Conservation (phyloP, 2,113 vertebrate species). For the Ursus arctos region DNA sequence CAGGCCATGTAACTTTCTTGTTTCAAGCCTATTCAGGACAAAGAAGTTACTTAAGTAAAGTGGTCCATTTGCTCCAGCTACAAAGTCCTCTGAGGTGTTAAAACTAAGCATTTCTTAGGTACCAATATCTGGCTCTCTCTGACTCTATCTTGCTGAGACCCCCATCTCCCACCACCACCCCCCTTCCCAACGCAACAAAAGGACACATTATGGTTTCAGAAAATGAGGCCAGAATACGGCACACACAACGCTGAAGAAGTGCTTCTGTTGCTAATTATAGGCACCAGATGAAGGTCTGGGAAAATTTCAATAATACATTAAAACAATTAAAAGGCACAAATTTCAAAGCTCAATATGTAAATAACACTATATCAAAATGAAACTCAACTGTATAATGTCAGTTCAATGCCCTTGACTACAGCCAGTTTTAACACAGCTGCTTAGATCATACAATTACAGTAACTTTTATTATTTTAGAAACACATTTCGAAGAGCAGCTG, state of each 20-base stretch:
- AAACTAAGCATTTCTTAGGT: background rate
- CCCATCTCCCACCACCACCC: background rate
- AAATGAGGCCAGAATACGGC: background rate
- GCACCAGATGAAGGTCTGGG: constrained; percentile 73
- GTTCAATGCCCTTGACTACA: constrained; percentile 49
- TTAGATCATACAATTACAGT: constrained; percentile 44
- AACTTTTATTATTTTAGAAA: constrained; percentile 69
- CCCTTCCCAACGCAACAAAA: constrained; percentile 26
- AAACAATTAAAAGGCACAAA: constrained; percentile 82
- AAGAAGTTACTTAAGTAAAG: constrained; percentile 4
- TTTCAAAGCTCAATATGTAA: constrained; percentile 80
- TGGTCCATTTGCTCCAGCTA: background rate
- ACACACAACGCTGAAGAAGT: constrained; percentile 9
- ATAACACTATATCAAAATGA: constrained; percentile 73
- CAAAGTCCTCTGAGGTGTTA: constrained; percentile 51
- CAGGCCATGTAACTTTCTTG: background rate
- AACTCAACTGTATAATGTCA: constrained; percentile 76
- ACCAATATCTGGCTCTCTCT: constrained; percentile 40
- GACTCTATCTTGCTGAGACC: background rate
- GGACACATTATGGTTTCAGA: background rate
- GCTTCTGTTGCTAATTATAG: constrained; percentile 63
- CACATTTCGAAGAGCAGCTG: constrained; percentile 54
- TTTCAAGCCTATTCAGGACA: background rate
- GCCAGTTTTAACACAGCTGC: constrained; percentile 67
- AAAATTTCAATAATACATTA: constrained; percentile 77